phyloP scores from a whole-genome alignment of 2,113 vertebrate genomes.

The Nanorana parkeri region DNA sequence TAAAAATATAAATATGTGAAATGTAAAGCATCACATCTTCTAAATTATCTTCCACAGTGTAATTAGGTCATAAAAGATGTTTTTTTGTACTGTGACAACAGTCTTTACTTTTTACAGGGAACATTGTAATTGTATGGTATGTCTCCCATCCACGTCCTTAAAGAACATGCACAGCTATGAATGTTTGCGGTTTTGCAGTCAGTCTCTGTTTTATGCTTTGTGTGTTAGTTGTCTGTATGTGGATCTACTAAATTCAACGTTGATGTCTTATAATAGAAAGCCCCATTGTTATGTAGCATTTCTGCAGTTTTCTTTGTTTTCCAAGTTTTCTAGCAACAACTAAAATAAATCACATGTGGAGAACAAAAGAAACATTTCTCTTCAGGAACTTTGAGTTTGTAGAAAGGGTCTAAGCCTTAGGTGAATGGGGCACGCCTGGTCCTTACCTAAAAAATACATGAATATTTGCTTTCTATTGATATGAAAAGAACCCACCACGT shows the following conservation, averaged over 20 bases:
- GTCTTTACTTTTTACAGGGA: background rate
- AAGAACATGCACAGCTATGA: conserved; percentile 30
- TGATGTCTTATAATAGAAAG: conserved; percentile 36
- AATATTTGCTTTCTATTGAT: no score
- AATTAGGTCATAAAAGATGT: background rate
- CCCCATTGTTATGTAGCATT: conserved; percentile 31
- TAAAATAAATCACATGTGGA: conserved; percentile 36
- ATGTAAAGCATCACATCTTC: no score
- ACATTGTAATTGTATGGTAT: conserved; percentile 2
- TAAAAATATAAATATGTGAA: no score
- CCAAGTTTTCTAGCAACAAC: conserved; percentile 23
- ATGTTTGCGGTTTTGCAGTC: conserved; percentile 43
- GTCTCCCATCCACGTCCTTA: conserved; percentile 22
- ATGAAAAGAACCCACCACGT: no score
- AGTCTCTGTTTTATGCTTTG: conserved; percentile 37
- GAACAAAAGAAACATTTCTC: background rate
- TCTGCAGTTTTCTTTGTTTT: conserved; percentile 34
- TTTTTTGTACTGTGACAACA: background rate
- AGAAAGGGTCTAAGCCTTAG: background rate
- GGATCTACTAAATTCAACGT: conserved; percentile 36
- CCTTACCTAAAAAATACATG: no score
- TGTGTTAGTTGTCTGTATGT: conserved; percentile 27
- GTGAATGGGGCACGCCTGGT: no score
- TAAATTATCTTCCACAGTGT: no score
- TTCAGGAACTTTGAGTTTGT: background rate